These are phyloP conservation scores for Agriopis aurantiaria DNA, from an alignment of 2,888 invertebrate species.

Conservation along the genomic window DNA sequence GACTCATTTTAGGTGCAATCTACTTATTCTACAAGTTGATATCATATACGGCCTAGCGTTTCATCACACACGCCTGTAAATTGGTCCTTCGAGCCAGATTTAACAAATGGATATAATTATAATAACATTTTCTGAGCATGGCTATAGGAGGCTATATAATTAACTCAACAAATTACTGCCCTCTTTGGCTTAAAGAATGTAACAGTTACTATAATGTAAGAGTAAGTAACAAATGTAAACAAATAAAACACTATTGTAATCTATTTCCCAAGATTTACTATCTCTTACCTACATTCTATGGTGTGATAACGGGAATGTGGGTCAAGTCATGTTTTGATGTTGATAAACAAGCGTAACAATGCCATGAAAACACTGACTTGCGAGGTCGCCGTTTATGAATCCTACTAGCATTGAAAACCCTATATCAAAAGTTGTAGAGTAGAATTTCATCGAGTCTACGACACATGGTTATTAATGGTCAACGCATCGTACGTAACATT, in stretches of 20 bases:
- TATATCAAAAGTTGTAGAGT: background rate
- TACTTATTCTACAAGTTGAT: no score
- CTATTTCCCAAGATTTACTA: conserved; percentile 36
- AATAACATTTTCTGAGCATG: no score
- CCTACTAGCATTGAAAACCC: background rate
- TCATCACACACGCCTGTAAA: no score
- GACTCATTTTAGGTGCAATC: no score
- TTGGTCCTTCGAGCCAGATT: no score
- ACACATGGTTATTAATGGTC: background rate
- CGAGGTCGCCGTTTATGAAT: background rate
- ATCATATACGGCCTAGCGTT: no score
- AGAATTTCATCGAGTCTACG: background rate
- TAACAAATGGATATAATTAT: no score
- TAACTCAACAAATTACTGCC: no score
- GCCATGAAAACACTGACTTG: conserved; percentile 9
- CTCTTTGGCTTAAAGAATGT: no score
- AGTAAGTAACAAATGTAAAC: conserved; percentile 22
- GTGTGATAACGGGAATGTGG: conserved; percentile 57
- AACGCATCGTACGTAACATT: no score
- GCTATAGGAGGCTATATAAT: no score
- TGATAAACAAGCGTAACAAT: conserved; percentile 42
- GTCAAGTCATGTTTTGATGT: conserved; percentile 62
- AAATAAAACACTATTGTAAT: conserved; percentile 17
- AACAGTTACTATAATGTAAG: background rate
- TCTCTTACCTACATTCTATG: conserved; percentile 49